Base-by-base conservation (phyloP, 2,797 vertebrate genomes). In the Rhinoraja longicauda region DNA sequence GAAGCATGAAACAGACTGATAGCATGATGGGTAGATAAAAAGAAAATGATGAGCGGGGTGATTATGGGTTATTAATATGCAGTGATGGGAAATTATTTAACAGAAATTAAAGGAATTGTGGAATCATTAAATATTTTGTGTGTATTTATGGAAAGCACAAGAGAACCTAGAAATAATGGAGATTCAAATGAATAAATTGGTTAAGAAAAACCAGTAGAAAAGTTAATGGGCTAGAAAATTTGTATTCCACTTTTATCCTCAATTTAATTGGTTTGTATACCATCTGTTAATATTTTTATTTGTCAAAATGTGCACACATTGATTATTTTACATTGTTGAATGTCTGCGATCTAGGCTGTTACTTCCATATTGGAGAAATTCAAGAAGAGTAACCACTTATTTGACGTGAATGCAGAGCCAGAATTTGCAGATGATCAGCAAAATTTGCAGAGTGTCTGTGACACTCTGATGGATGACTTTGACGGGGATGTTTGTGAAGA, bases 341-440 rank as follows among this genome's bases (percentile, higher is more conserved):
- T 53, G 2, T 72, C 36, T 92, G 24, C 93, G 86, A 29, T 93
- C 17, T 94, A 99, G 99, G 97, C 97, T 2, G 96, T 96, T 93
- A 97, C 97, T 3, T 97, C 97, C 93, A 95, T 99, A 84, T 93
- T 98, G 94, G 99, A 99, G 91, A 98, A 97, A 94, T 97, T 98
- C 94, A 97, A 97, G 95, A 97, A 96, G 94, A 98, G 97, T 0
- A 96, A 98, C 10, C 97, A 98, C 21, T 97, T 95, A 0, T 99
- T 99, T 13, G 97, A 99, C 5, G 94, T 98, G 90, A 95, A 97
- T 0, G 97, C 96, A 0, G 97, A 98, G 70, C 94, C 96, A 0
- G 94, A 94, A 0, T 94, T 94, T 36, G 97, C 97, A 45, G 95
- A 94, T 0, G 96, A 98, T 0, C 94, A 94, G 0, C 96, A 95